phyloP scores from a whole-genome alignment of 2,797 vertebrate species.

The Acanthornis magna region DNA sequence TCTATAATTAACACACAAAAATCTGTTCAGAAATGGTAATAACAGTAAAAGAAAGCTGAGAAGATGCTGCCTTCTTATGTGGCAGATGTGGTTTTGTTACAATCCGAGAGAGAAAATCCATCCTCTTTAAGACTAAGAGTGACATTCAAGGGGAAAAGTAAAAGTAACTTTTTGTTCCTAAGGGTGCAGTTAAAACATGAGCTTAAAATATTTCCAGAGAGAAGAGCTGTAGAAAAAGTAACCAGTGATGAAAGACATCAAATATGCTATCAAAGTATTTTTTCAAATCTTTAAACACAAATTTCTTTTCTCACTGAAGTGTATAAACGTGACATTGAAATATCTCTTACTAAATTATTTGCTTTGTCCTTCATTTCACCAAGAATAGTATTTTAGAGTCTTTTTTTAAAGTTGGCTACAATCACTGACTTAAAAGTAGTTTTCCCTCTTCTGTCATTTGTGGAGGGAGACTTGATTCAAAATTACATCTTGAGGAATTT shows the following conservation, averaged over 20 bases:
- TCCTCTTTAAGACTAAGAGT: slow-evolving; percentile 26
- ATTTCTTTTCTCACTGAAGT: not conserved
- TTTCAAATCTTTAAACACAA: not conserved
- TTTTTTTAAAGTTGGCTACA: not conserved
- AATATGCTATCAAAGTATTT: slow-evolving; percentile 6
- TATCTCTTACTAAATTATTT: not conserved
- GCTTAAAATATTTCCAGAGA: slow-evolving; percentile 27
- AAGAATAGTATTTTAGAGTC: not conserved
- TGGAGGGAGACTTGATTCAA: not conserved
- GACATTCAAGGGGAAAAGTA: slow-evolving; percentile 9
- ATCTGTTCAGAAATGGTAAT: slow-evolving; percentile 66
- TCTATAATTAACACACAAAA: slow-evolving; percentile 81
- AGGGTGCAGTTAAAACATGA: slow-evolving; percentile 9
- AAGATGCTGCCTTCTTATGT: slow-evolving; percentile 44
- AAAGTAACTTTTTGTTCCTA: slow-evolving; percentile 46
- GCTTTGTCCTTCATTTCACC: not conserved
- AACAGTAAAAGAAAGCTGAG: slow-evolving; percentile 56
- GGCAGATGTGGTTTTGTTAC: slow-evolving; percentile 62
- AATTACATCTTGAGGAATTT: not conserved
- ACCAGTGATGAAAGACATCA: not conserved
- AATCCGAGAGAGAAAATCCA: slow-evolving; percentile 2
- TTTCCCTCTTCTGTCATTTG: not conserved
- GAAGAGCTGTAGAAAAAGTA: slow-evolving; percentile 19
- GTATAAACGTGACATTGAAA: not conserved
- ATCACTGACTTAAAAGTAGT: not conserved